These are phyloP conservation scores for Sylvilagus floridanus DNA, from an alignment of 2,797 vertebrate species.

Conservation along the genomic window DNA sequence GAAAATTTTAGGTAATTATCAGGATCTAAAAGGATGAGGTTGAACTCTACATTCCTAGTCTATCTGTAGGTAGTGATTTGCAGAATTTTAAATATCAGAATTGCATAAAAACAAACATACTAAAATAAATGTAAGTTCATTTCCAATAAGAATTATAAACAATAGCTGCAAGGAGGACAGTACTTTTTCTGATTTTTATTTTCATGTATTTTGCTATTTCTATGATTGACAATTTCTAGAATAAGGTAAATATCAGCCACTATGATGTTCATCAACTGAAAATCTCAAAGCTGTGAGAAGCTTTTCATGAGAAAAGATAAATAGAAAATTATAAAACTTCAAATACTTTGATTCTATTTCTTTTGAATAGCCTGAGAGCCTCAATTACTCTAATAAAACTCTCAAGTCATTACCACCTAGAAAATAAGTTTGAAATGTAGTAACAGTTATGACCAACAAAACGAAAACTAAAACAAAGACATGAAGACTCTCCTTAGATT, in stretches of 20 bases:
- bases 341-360: background rate
- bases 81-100: background rate
- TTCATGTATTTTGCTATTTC: background rate
- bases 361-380: background rate
- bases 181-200: background rate
- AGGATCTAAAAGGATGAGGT: background rate
- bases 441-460: background rate
- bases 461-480: background rate
- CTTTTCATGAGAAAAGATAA: background rate
- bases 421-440: background rate
- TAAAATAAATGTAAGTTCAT: constrained; percentile 25
- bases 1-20: background rate
- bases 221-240: background rate
- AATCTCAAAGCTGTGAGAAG: background rate
- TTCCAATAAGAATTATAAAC: constrained; percentile 11
- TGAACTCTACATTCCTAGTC: background rate
- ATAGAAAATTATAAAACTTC: background rate
- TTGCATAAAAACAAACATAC: background rate
- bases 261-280: background rate
- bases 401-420: background rate
- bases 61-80: background rate
- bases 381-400: background rate
- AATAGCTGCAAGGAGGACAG: background rate
- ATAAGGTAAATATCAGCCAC: background rate
- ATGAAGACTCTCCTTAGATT: background rate